Base-by-base conservation (phyloP, 37 sponge, comb jelly and placozoan genomes). In the Dysidea cf. avara region DNA sequence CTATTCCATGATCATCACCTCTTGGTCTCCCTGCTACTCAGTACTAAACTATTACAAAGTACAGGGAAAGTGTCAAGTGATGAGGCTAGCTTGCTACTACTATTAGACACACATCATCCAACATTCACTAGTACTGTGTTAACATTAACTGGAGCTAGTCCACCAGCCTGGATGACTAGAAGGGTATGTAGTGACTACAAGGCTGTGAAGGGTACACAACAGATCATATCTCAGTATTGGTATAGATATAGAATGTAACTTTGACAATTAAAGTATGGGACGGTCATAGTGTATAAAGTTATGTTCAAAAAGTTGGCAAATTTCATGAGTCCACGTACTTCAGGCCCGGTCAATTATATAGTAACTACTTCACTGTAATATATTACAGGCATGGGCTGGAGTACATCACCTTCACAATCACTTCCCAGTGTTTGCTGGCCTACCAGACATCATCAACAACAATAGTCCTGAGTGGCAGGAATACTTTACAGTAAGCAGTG, bases 401-500 rank as follows among this genome's bases (percentile, higher is more conserved):
- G 72, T 46, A 5, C 52, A 64, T 4, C 36, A 64, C 24, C 64
- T 71, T 25, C 63, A 80, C 50, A 71, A 71, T 31, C 31, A 52
- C 20, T 32, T 69, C 11, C 81, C 72, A 13, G 20, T 25, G 11
- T 39, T 80, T 46, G 11, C 46, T 5, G 21, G 43, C 18, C 43
- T 80, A 0, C 9, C 43, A 4, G 35, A 17, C 6, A 63, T 56
- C 18, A 31, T 80, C 13, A 17, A 21, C 7, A 34, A 7, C 30
- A 33, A 60, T 63, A 80, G 72, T 50, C 30, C 39, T 38, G 81
- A 71, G 70, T 80, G 81, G 81, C 50, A 80, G 20, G 81, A 80
- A 71, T 80, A 80, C 71, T 71, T 80, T 37, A 47, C 69, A 25
- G 81, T 80, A 53, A 22, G 52, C 24, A 56, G 37, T n/a, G 3